phyloP scores from a whole-genome alignment of 2,797 vertebrate genomes.

The Hirundo rustica region DNA sequence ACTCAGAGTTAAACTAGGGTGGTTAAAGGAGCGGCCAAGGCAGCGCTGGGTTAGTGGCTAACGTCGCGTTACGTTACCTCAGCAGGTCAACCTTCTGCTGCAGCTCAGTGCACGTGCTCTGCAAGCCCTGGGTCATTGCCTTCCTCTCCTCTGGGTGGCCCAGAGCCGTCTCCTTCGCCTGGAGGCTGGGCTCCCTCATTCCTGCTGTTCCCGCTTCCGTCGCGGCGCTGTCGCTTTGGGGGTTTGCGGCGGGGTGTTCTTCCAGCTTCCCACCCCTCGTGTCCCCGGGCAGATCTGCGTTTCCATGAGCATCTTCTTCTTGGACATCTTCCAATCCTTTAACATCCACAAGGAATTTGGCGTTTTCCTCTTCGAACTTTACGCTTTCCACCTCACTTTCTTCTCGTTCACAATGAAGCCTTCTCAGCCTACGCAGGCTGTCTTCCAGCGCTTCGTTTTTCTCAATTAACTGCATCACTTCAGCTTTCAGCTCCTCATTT shows the following conservation, averaged over 20 bases:
- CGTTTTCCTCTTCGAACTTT: not conserved
- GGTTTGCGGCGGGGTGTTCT: not conserved
- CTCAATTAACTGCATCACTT: conserved; percentile 64
- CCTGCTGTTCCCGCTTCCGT: conserved; percentile 4
- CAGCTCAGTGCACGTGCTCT: conserved; percentile 72
- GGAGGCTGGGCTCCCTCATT: not conserved
- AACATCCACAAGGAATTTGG: not conserved
- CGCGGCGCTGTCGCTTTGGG: not conserved
- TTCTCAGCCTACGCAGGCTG: not conserved
- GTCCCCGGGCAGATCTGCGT: not conserved
- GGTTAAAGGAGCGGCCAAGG: conserved; percentile 59
- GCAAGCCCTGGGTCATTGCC: conserved; percentile 68
- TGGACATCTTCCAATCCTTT: not conserved
- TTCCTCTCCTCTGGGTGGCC: conserved; percentile 64
- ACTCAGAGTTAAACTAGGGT: conserved; percentile 53
- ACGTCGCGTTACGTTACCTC: conserved; percentile 75
- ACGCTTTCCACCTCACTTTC: conserved; percentile 63
- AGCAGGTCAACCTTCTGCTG: conserved; percentile 75
- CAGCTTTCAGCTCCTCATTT: conserved; percentile 70
- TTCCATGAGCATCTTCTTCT: not conserved
- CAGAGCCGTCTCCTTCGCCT: conserved; percentile 65
- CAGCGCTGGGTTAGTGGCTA: conserved; percentile 74
- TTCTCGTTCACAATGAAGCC: conserved; percentile 56
- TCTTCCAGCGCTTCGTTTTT: conserved; percentile 64
- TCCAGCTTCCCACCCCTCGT: not conserved